Evolutionary conservation across 2,888 invertebrate species (phyloP).

Genomic region (Halocaridina rubra): DNA sequence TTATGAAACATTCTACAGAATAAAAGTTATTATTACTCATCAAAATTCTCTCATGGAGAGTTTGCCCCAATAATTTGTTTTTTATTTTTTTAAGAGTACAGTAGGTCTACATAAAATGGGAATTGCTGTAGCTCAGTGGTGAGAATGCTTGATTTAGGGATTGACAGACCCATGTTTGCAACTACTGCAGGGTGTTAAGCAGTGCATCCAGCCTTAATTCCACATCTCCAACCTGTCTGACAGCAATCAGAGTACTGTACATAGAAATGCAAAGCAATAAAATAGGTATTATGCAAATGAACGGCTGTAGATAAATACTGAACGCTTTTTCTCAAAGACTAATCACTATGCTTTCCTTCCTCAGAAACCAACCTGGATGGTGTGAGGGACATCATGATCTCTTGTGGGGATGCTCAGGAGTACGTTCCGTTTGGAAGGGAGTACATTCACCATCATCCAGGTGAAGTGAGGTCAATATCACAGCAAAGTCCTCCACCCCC

Average conservation of each 20-base stretch:
- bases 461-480: constrained; percentile 45
- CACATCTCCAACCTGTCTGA: background rate
- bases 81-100: too few relatives aligned
- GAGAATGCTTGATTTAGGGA: background rate
- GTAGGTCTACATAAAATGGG: background rate
- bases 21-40: too few relatives aligned
- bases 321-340: background rate
- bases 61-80: too few relatives aligned
- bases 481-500: constrained; percentile 32
- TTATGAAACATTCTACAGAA: too few relatives aligned
- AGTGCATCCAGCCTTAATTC: background rate
- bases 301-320: background rate
- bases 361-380: constrained; percentile 59
- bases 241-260: background rate
- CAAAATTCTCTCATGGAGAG: too few relatives aligned
- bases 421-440: constrained; percentile 62
- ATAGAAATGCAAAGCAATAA: background rate
- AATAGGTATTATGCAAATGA: background rate
- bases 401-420: constrained; percentile 59
- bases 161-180: too few relatives aligned
- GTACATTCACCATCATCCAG: constrained; percentile 57
- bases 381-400: constrained; percentile 60
- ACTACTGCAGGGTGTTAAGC: background rate
- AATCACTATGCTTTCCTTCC: background rate
- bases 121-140: background rate